Evolutionary conservation across 2,797 vertebrate genomes (phyloP), one percentile per base, ranked within the genome.

Genomic region (Kryptolebias ocellatus): DNA sequence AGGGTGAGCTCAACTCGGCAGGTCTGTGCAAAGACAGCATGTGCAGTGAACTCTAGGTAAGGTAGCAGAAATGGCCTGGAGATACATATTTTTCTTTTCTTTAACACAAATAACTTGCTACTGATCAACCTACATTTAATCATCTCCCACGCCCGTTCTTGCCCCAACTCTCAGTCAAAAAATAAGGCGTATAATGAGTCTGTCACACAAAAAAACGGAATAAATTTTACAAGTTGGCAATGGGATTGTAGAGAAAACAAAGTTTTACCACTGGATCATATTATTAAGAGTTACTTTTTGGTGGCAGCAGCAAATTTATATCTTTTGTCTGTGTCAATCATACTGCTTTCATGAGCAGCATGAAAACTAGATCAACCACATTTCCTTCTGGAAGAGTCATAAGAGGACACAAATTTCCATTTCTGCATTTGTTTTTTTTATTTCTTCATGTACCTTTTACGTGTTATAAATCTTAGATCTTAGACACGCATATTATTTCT

Each of bases 21-120:
- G 92, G 94, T 94, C 94, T 92, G 91, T 91, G 86, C 94, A 94
- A 73, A 89, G 65, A 84, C 83, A 86, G 75, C 84, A 56, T 83
- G 70, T 5, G 58, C 83, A 68, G 68, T 91, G 90, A 93, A 92
- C 92, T 93, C 86, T 62, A 79, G 87, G 84, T 88, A 68, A 86
- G 84, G 85, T 83, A 84, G 86, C 73, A 84, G 53, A 86, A 84
- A 87, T 83, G 74, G 86, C 93, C 89, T 29, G 1, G 39, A 88
- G 92, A 89, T 80, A 82, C 64, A 34, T 85, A 74, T 89, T 87
- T 84, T 70, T 65, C 69, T 79, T 52, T 24, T 56, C 52, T 64
- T 81, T 67, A 14, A 12, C 74, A 76, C 72, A 78, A 81, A 81
- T 57, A 80, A 75, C 56, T 84, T 76, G 81, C 80, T 69, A 85